Evolutionary conservation across 92 coral and sea anemone species (phyloP).

Genomic region (Phenganax marumi): DNA sequence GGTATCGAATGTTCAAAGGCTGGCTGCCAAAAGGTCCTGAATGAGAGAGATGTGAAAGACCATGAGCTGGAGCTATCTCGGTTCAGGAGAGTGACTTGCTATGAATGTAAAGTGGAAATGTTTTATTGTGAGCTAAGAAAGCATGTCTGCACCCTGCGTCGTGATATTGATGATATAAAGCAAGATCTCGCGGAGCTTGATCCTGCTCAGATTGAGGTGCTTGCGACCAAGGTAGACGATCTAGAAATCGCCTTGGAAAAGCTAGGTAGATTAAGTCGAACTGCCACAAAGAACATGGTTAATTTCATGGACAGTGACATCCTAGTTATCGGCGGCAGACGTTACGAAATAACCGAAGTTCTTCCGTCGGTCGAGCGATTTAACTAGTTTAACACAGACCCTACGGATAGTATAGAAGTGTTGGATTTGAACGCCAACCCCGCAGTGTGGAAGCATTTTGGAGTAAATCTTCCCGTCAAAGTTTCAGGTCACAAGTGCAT

Average conservation of each 20-base stretch:
- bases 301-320: background rate
- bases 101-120: too few relatives aligned
- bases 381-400: background rate
- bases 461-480: background rate
- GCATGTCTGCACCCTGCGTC: too few relatives aligned
- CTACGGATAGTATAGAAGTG: slow-evolving; percentile 1
- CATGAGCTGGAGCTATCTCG: background rate
- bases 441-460: background rate
- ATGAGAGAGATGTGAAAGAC: background rate
- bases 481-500: background rate
- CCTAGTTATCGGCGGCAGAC: background rate
- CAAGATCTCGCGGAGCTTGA: background rate
- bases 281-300: background rate
- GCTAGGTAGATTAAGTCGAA: background rate
- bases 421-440: background rate
- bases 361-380: slow-evolving; percentile 9
- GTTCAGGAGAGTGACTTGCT: too few relatives aligned
- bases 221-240: background rate
- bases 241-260: background rate
- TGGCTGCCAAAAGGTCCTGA: background rate
- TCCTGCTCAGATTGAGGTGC: background rate
- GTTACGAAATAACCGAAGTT: background rate
- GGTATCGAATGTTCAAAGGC: background rate
- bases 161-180: background rate
- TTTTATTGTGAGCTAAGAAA: too few relatives aligned